phyloP scores from a whole-genome alignment of 2,888 invertebrate species.

The Tetranychus truncatus region DNA sequence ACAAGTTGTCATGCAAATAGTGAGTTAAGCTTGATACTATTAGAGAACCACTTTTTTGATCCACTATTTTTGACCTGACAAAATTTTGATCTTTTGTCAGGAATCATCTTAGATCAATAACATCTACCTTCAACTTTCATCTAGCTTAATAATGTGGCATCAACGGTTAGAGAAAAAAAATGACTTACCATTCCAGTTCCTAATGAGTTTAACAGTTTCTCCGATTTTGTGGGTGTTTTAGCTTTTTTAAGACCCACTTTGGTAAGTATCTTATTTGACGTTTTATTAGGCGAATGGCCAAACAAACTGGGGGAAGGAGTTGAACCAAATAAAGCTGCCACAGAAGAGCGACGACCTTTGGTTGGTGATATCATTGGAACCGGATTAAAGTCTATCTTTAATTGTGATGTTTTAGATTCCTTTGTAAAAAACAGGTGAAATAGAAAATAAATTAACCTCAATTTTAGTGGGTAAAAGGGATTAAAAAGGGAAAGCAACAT shows the following conservation, averaged over 20 bases:
- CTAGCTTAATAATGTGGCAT: background rate
- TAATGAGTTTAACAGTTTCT: conserved; percentile 7
- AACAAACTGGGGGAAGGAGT: conserved; percentile 6
- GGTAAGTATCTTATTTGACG: background rate
- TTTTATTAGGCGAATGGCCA: conserved; percentile 1
- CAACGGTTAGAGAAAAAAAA: background rate
- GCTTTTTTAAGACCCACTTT: conserved; percentile 10
- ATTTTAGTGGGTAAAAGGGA: background rate
- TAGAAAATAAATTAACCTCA: background rate
- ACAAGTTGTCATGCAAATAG: too few relatives aligned
- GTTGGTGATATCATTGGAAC: conserved; percentile 9
- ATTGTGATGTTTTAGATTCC: conserved; percentile 7
- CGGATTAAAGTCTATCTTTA: conserved; percentile 8
- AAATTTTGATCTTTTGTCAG: too few relatives aligned
- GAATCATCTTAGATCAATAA: too few relatives aligned
- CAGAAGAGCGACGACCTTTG: conserved; percentile 8
- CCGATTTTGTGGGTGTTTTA: conserved; percentile 11
- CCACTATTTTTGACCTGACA: too few relatives aligned
- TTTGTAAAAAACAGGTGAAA: background rate
- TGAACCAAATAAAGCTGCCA: conserved; percentile 3
- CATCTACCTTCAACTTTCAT: too few relatives aligned
- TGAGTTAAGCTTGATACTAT: too few relatives aligned
- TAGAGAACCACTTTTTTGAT: too few relatives aligned
- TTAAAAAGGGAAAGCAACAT: too few relatives aligned
- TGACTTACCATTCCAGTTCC: conserved; percentile 4